phyloP scores from a whole-genome alignment of 2,113 vertebrate genomes.

The Epinephelus fuscoguttatus region DNA sequence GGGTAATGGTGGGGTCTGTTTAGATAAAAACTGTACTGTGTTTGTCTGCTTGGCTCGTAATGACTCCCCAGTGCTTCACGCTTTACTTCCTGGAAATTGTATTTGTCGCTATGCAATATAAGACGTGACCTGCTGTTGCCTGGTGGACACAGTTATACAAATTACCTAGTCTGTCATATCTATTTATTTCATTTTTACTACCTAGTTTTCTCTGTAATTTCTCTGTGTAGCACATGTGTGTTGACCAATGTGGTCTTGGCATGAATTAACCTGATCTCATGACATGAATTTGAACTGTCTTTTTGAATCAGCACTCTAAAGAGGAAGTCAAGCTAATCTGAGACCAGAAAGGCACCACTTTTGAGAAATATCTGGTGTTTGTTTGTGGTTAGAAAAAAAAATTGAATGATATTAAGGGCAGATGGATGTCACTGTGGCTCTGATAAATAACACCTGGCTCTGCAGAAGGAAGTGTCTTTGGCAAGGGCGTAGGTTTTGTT shows the following conservation, averaged over 20 bases:
- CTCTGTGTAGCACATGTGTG: neutral
- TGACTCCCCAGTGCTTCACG: conserved; percentile 3
- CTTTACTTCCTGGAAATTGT: conserved; percentile 40
- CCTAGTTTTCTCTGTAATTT: neutral
- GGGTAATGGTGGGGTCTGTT: neutral
- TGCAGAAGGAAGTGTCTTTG: conserved; percentile 23
- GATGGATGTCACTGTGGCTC: neutral
- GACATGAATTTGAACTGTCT: neutral
- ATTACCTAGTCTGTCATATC: neutral
- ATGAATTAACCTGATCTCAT: neutral
- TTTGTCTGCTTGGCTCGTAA: conserved; percentile 10
- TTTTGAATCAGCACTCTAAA: neutral
- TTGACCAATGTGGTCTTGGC: neutral
- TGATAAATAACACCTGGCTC: neutral
- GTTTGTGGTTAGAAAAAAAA: neutral
- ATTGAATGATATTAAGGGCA: neutral
- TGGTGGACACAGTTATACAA: neutral
- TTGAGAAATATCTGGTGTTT: neutral
- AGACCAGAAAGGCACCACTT: neutral
- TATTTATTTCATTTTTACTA: neutral
- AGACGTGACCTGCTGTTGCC: conserved; percentile 2
- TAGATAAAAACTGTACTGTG: conserved; percentile 2
- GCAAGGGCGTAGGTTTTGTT: too few species aligned
- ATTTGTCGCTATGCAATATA: conserved; percentile 25
- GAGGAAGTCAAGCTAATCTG: neutral